Conservation (phyloP, 2,113 vertebrate genomes). For the Epinephelus lanceolatus region DNA sequence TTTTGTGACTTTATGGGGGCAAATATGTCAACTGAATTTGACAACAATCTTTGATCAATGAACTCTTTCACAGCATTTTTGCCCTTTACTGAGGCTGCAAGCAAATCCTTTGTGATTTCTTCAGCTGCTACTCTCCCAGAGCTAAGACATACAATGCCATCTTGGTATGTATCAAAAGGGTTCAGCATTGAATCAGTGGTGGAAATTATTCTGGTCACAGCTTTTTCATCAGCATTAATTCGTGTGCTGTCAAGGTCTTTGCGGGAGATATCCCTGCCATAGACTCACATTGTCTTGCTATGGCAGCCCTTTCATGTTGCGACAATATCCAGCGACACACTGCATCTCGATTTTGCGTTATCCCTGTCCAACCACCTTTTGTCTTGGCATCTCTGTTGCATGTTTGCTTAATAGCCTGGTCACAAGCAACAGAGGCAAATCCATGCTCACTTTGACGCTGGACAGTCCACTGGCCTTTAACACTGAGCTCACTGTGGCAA, state of each 20-base stretch:
- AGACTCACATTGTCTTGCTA: neutral
- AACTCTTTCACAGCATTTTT: neutral
- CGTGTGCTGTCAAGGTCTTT: too few relatives aligned
- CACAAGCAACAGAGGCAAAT: neutral
- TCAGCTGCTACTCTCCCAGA: neutral
- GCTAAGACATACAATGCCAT: too few relatives aligned
- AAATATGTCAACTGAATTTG: too few relatives aligned
- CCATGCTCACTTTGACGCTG: neutral
- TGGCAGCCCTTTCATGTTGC: neutral
- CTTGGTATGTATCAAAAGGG: too few relatives aligned
- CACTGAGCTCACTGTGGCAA: neutral
- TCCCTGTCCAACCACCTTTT: neutral
- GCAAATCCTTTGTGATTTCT: neutral
- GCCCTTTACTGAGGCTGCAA: neutral
- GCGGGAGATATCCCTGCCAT: neutral
- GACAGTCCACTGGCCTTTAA: neutral
- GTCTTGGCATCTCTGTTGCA: neutral
- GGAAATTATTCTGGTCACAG: too few relatives aligned
- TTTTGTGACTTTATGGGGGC: too few relatives aligned
- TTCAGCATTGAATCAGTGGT: too few relatives aligned
- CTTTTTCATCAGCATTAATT: too few relatives aligned
- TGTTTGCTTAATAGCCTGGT: neutral
- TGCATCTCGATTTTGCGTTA: neutral
- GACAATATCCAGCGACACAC: neutral
- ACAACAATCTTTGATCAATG: neutral